phyloP scores from a whole-genome alignment of 2,113 vertebrate species.

The Diadophis punctatus region DNA sequence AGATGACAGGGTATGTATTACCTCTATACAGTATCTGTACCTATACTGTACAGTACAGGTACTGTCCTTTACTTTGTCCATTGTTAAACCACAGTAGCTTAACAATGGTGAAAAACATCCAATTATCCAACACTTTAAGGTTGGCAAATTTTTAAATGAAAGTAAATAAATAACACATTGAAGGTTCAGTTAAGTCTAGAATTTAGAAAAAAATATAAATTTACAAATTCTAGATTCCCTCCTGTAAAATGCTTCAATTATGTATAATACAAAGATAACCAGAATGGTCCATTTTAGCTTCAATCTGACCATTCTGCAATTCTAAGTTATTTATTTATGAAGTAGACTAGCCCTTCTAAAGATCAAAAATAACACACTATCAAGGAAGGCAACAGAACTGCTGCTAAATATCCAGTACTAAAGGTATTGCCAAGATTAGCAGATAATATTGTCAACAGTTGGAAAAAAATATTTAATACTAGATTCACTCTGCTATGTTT shows the following conservation, averaged over 20 bases:
- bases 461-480: neutral
- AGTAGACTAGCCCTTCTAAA: neutral
- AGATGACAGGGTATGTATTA: neutral
- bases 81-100: neutral
- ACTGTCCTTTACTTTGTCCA: neutral
- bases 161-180: neutral
- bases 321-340: neutral
- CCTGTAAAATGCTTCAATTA: neutral
- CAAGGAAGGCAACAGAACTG: neutral
- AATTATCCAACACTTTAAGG: neutral
- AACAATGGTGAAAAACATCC: neutral
- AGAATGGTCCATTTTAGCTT: neutral
- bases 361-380: neutral
- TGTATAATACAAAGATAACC: neutral
- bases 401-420: neutral
- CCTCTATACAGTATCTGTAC: neutral
- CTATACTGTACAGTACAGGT: neutral
- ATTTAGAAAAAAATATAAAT: neutral
- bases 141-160: neutral
- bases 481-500: neutral
- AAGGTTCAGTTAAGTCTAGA: neutral
- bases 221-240: neutral
- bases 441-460: neutral
- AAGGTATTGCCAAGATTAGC: neutral
- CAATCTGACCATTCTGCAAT: neutral